phyloP scores from a whole-genome alignment of 2,113 vertebrate genomes.

The Coreoperca whiteheadi region DNA sequence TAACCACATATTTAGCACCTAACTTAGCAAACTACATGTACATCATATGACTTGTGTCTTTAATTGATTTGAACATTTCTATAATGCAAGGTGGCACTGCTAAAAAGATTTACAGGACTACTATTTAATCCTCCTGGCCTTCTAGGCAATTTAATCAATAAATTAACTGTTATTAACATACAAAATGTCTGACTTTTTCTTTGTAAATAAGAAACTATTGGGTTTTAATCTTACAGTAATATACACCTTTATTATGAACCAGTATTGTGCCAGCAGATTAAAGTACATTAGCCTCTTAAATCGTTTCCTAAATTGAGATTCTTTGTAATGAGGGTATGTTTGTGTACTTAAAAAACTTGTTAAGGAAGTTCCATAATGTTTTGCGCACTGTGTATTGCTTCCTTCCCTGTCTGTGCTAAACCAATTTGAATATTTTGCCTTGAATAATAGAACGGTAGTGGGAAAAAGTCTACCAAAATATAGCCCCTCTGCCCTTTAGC shows the following conservation, averaged over 20 bases:
- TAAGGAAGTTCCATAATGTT: not conserved
- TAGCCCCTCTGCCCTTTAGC: not conserved
- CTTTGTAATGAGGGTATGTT: not conserved
- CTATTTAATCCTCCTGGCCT: not conserved
- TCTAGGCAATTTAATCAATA: not conserved
- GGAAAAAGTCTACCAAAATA: not conserved
- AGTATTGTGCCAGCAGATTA: not conserved
- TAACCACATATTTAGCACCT: not conserved
- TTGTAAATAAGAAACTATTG: not conserved
- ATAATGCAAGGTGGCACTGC: not conserved
- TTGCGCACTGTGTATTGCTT: not conserved
- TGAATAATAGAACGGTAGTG: not conserved
- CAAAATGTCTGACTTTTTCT: not conserved
- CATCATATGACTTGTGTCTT: not conserved
- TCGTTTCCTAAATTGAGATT: not conserved
- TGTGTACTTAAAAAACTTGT: not conserved
- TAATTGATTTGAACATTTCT: not conserved
- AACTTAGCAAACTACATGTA: not conserved
- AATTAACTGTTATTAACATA: not conserved
- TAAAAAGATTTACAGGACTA: not conserved
- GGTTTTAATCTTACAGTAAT: not conserved
- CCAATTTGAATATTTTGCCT: not conserved
- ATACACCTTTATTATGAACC: not conserved
- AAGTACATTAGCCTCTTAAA: not conserved
- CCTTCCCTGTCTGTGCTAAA: not conserved